phyloP scores from a whole-genome alignment of 2,113 vertebrate species.

The Xenus cinereus region DNA sequence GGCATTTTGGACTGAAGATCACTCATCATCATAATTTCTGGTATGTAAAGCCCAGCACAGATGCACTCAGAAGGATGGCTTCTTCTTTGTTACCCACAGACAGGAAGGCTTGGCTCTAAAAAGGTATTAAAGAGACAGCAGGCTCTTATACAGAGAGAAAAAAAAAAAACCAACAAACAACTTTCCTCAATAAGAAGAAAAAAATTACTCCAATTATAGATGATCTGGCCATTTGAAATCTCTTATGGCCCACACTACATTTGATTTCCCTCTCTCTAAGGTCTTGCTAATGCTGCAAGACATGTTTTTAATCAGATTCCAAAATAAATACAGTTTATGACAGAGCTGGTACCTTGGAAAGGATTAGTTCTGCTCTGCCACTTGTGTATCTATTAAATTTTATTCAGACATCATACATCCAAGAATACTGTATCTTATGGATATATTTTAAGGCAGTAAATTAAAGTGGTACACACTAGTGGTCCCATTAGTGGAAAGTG shows the following conservation, averaged over 20 bases:
- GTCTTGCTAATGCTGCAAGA: conserved; percentile 25
- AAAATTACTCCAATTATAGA: not conserved
- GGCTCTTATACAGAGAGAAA: not conserved
- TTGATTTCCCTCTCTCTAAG: conserved; percentile 2
- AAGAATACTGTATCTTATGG: not conserved
- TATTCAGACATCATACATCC: not conserved
- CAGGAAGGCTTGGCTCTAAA: not conserved
- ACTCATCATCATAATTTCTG: not conserved
- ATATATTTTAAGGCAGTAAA: not conserved
- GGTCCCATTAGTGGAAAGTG: conserved; percentile 33
- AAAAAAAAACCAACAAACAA: not conserved
- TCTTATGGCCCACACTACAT: not conserved
- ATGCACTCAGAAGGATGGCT: not conserved
- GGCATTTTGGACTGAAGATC: not conserved
- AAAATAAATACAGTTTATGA: conserved; percentile 17
- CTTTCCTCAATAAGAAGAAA: not conserved
- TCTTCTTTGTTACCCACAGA: not conserved
- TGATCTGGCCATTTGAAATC: not conserved
- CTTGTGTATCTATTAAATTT: not conserved
- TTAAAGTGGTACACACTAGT: conserved; percentile 24
- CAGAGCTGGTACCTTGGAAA: not conserved
- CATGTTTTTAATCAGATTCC: conserved; percentile 40
- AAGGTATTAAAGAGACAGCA: not conserved
- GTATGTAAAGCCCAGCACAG: not conserved
- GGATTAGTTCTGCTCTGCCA: conserved; percentile 40